phyloP scores from a whole-genome alignment of 2,113 vertebrate genomes.

The Leptocoma aspasia region DNA sequence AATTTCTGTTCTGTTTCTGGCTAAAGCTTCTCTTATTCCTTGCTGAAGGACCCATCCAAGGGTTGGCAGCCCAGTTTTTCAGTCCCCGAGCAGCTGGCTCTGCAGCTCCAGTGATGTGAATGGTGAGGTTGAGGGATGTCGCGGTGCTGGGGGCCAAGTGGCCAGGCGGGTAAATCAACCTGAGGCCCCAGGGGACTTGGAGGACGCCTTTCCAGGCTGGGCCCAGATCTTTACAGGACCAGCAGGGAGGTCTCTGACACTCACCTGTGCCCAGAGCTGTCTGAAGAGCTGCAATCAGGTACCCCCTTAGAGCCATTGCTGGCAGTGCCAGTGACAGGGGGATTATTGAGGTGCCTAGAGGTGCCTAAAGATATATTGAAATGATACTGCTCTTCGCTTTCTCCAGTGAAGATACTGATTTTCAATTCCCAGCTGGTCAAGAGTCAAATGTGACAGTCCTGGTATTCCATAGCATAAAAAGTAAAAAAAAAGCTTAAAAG shows the following conservation, averaged over 20 bases:
- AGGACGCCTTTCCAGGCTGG: not conserved
- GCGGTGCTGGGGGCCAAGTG: fast-evolving
- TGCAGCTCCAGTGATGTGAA: not conserved
- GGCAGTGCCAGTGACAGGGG: not conserved
- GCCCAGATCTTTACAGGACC: not conserved
- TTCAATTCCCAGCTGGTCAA: not conserved
- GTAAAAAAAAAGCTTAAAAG: not conserved
- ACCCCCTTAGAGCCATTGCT: not conserved
- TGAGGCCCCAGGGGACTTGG: too few relatives aligned
- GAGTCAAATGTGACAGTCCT: not conserved
- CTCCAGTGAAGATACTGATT: not conserved
- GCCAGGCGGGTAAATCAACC: fast-evolving
- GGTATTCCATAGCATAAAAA: not conserved
- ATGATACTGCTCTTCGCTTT: not conserved
- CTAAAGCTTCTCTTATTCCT: not conserved
- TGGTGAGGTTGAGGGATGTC: not conserved
- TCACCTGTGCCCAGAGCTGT: not conserved
- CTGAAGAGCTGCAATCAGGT: not conserved
- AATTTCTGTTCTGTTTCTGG: not conserved
- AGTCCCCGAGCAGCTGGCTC: fast-evolving
- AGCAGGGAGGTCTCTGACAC: not conserved
- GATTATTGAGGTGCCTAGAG: not conserved
- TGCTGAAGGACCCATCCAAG: not conserved
- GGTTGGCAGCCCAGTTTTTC: fast-evolving
- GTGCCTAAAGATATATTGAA: not conserved